Percentiles rank a stretch among this genome's conserved stretches.
Conservation (phyloP, 1,140 invertebrate species). For the Ceratosolen solmsi region DNA sequence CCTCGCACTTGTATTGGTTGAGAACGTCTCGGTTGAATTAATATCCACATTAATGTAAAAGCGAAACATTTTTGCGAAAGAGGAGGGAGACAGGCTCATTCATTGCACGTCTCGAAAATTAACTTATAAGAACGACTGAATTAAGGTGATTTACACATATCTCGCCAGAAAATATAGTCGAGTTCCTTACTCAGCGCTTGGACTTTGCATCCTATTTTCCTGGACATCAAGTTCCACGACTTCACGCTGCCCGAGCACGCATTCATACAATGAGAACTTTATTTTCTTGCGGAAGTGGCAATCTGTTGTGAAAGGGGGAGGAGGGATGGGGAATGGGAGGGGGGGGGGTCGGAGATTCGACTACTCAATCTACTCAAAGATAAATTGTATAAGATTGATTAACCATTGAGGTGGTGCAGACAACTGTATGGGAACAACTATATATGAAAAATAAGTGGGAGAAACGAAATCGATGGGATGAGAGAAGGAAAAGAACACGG, state of each 20-base stretch:
- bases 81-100: not conserved
- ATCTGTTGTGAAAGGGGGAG: slow-evolving; percentile 34
- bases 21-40: not conserved
- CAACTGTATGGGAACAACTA: too few species aligned
- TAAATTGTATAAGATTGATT: slow-evolving; percentile 53
- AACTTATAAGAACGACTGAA: not conserved
- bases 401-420: slow-evolving; percentile 16
- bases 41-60: not conserved
- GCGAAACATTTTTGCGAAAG: not conserved
- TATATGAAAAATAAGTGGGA: too few species aligned
- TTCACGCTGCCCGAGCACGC: slow-evolving; percentile 51
- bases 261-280: slow-evolving; percentile 56
- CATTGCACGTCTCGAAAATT: not conserved
- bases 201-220: slow-evolving; percentile 53
- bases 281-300: slow-evolving; percentile 62
- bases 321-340: slow-evolving; percentile 50
- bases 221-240: slow-evolving; percentile 50
- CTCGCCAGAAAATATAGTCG: not conserved
- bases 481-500: not conserved
- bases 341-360: slow-evolving; percentile 49
- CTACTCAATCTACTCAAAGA: slow-evolving; percentile 32
- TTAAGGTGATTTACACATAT: too few species aligned
- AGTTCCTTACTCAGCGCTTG: slow-evolving; percentile 18
- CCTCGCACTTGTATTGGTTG: too few species aligned
- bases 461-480: too few species aligned